These are phyloP conservation scores for Keiferia lycopersicella DNA, from an alignment of 2,888 invertebrate species.

Conservation along the genomic window DNA sequence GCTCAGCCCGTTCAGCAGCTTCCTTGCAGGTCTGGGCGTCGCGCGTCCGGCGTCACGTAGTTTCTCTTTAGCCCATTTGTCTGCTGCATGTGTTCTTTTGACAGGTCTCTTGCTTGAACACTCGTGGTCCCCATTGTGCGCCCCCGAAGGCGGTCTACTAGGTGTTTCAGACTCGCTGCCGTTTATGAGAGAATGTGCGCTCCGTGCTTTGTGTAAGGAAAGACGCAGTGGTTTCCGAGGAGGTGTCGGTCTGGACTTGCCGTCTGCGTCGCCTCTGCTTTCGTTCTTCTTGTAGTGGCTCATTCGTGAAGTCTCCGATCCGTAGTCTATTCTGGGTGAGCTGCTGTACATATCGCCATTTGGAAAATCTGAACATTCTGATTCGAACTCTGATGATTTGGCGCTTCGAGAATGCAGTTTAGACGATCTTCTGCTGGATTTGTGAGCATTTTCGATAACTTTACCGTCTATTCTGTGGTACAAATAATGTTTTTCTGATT, in stretches of 20 bases:
- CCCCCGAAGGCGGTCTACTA: constrained; percentile 59
- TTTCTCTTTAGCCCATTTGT: constrained; percentile 57
- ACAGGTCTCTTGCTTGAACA: constrained; percentile 82
- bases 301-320: constrained; percentile 78
- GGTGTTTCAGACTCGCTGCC: constrained; percentile 71
- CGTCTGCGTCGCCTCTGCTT: constrained; percentile 60
- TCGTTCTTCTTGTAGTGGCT: constrained; percentile 71
- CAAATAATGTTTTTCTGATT: constrained; percentile 72
- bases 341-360: constrained; percentile 69
- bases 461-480: constrained; percentile 77
- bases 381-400: constrained; percentile 89
- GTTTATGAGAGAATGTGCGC: constrained; percentile 86
- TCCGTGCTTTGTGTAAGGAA: constrained; percentile 91
- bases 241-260: constrained; percentile 86
- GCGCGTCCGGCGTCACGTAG: constrained; percentile 57
- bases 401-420: constrained; percentile 82
- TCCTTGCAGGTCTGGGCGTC: constrained; percentile 65
- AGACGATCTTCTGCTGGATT: constrained; percentile 72
- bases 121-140: constrained; percentile 52
- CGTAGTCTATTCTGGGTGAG: constrained; percentile 76
- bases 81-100: constrained; percentile 80
- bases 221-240: constrained; percentile 92
- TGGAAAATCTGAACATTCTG: constrained; percentile 83
- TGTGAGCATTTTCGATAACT: constrained; percentile 78
- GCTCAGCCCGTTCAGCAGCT: constrained; percentile 52